These are phyloP conservation scores for Lumbricus terrestris DNA, from an alignment of 2,888 invertebrate genomes.

Conservation along the genomic window DNA sequence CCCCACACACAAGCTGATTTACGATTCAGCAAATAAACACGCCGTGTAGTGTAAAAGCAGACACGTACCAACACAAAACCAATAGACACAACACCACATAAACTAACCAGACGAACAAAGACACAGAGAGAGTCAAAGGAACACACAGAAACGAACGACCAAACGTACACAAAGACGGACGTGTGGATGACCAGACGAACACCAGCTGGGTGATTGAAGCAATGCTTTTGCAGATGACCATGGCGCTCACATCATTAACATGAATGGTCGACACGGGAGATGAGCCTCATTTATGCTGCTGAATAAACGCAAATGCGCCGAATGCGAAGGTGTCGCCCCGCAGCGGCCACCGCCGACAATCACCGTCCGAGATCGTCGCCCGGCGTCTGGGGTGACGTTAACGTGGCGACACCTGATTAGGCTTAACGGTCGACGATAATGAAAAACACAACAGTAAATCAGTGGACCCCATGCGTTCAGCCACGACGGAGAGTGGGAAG, in stretches of 20 bases:
- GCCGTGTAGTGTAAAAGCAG: no score
- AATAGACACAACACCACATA: no score
- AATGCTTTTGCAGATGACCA: background rate
- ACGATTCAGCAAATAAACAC: no score
- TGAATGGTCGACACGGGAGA: background rate
- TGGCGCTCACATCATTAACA: background rate
- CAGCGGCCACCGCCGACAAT: background rate
- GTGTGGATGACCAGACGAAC: background rate
- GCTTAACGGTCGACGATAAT: background rate
- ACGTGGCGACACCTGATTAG: slow-evolving; percentile 13
- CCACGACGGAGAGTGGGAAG: background rate
- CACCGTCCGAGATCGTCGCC: background rate
- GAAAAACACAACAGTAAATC: slow-evolving; percentile 6
- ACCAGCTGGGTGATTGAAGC: background rate
- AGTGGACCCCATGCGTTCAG: background rate
- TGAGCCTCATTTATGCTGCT: background rate
- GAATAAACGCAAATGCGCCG: slow-evolving; percentile 14
- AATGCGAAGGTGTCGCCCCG: background rate
- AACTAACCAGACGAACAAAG: no score
- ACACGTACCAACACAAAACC: no score
- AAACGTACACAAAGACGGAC: no score
- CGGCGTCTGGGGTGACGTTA: slow-evolving; percentile 13
- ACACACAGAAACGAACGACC: no score
- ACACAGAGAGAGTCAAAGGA: no score
- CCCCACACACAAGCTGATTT: no score